Percentiles rank a stretch among this genome's conserved stretches.
Evolutionary conservation across 2,113 vertebrate species (phyloP).

Genomic region (Gymnorhina tibicen): DNA sequence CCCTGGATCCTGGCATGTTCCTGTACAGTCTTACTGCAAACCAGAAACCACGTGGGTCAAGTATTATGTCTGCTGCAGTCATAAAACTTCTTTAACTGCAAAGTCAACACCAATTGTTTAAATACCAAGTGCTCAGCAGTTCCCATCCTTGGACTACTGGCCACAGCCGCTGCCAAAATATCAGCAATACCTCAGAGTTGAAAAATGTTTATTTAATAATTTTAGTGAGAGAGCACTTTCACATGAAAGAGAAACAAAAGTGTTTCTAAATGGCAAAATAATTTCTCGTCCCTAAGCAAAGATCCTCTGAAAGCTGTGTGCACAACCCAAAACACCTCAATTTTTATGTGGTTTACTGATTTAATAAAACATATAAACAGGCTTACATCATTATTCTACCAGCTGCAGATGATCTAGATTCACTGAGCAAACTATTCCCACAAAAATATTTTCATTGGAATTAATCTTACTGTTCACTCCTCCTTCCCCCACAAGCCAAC

Average conservation of each 20-base stretch:
- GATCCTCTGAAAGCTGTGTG: neutral
- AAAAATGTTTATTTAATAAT: constrained; percentile 30
- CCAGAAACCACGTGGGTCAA: neutral
- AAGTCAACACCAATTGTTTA: neutral
- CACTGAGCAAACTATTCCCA: neutral
- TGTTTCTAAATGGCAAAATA: neutral
- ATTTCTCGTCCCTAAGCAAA: neutral
- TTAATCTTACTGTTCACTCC: neutral
- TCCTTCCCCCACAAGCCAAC: neutral
- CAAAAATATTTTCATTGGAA: constrained; percentile 16
- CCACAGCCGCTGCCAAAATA: neutral
- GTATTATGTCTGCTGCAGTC: neutral
- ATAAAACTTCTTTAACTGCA: neutral
- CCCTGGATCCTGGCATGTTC: fast-evolving
- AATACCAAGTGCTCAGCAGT: neutral
- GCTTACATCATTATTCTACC: neutral
- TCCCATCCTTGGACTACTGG: neutral
- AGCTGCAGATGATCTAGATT: neutral
- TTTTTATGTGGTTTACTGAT: neutral
- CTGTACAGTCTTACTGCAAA: neutral
- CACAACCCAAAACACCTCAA: neutral
- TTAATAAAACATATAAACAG: constrained; percentile 3
- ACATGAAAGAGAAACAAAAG: neutral
- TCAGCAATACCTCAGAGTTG: neutral
- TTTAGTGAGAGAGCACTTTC: neutral